Evolutionary conservation across 2,797 vertebrate species (phyloP).

Genomic region (Distichodus sexfasciatus): DNA sequence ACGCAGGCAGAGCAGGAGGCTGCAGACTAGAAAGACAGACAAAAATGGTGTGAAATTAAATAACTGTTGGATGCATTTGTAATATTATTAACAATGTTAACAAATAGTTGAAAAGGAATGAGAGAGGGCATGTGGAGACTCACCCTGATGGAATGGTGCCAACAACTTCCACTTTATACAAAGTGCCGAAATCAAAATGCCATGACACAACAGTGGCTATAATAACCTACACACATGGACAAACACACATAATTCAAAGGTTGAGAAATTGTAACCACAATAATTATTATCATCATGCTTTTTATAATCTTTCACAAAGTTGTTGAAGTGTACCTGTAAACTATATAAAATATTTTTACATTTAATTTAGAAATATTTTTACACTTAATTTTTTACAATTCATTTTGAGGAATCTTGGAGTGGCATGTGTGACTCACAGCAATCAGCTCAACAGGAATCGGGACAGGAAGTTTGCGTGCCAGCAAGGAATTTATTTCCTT

Average conservation of each 20-base stretch:
- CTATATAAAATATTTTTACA: no score
- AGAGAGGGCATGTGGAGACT: slow-evolving; percentile 51
- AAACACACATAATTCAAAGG: neutral
- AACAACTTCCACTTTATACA: slow-evolving; percentile 80
- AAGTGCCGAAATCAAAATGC: slow-evolving; percentile 64
- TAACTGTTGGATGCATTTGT: no score
- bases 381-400: no score
- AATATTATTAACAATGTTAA: neutral
- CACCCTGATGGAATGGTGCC: slow-evolving; percentile 88
- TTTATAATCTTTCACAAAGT: neutral
- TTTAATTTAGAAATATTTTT: no score
- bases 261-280: no score
- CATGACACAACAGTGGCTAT: slow-evolving; percentile 85
- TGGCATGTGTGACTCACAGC: slow-evolving; percentile 76
- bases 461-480: slow-evolving; percentile 76
- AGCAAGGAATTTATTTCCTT: slow-evolving; percentile 85
- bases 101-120: neutral
- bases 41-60: no score
- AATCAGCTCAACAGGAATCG: slow-evolving; percentile 88
- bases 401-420: no score
- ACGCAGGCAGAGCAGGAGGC: slow-evolving; percentile 69
- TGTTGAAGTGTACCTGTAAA: no score
- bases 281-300: neutral
- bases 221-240: slow-evolving; percentile 71
- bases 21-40: slow-evolving; percentile 71